phyloP scores from a whole-genome alignment of 2,888 invertebrate species.

The Drosophila buzzatii region DNA sequence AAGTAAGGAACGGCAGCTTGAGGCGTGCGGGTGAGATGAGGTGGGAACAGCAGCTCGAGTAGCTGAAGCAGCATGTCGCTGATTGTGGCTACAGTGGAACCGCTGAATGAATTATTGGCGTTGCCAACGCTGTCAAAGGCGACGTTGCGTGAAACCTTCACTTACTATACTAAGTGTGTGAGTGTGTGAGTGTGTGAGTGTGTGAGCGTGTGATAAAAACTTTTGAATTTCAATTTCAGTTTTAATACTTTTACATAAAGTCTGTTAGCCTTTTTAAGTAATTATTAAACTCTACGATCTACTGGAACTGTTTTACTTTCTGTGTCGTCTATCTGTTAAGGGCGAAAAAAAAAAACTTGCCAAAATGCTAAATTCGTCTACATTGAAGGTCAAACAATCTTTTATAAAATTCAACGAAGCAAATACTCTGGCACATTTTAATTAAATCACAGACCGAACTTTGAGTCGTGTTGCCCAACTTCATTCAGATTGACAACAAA shows the following conservation, averaged over 20 bases:
- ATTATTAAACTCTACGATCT: neutral
- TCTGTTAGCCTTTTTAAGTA: neutral
- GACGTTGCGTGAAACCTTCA: constrained; percentile 46
- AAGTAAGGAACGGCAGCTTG: neutral
- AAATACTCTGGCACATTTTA: neutral
- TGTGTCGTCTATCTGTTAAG: no score
- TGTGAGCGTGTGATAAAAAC: constrained; percentile 17
- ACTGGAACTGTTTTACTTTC: no score
- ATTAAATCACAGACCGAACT: neutral
- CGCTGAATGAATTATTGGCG: constrained; percentile 56
- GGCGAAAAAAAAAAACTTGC: no score
- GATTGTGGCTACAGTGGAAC: constrained; percentile 24
- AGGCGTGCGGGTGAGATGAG: neutral
- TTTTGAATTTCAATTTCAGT: constrained; percentile 27
- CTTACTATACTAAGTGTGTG: constrained; percentile 7
- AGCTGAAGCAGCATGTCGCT: constrained; percentile 1
- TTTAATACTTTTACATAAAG: constrained; percentile 8
- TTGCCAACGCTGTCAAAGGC: constrained; percentile 22
- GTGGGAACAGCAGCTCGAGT: constrained; percentile 1
- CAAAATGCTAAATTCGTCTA: neutral
- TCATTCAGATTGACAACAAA: constrained; percentile 5
- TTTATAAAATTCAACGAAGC: neutral
- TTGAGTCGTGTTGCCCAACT: neutral
- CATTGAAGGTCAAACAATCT: neutral
- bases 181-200: constrained; percentile 4